Evolutionary conservation across 1,140 invertebrate genomes (phyloP), one percentile per base, ranked within the genome.

Genomic region (Brachionus koreanus): DNA sequence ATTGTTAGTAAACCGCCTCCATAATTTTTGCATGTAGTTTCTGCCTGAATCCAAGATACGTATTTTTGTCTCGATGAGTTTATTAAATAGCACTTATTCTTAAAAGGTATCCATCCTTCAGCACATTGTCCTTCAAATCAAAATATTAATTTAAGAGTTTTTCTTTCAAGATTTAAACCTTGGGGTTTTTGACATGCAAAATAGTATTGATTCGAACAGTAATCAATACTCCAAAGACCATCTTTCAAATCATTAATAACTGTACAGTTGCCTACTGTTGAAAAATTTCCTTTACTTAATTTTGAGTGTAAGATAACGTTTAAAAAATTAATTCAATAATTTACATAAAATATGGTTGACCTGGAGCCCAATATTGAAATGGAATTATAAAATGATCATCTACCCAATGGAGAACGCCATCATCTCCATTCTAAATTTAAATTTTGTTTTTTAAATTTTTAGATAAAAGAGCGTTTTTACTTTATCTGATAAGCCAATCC

Each of bases 31-130:
- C 76, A 79, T 42, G 49, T 57, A 12, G 13, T 39, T 79, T 79
- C 16, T 12, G 49, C 76, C 19, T 79, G 46, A 10, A 61, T 42
- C 76, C 76, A 79, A 25, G 35, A 23, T 5, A 49, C 61, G 9
- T 43, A 79, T 25, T 57, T 79, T 37, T 79, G 76, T 61, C 76
- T 35, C 0, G 19, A 25, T 57, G 76, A 61, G 23, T 57, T 61
- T 39, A 79, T 61, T 35, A 79, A 12, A 43, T 79, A 79, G n/a
- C 76, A 79, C 16, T 65, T 61, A 19, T 65, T 65, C 57, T 79
- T 79, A 43, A 79, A 79, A 19, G 76, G 76, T 39, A 79, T 79
- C 76, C 76, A 79, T 9, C 49, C 49, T 13, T 79, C 76, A 25
- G 76, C 46, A 29, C 76, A 79, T 43, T 79, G 25, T n/a, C 75